Evolutionary conservation across 2,888 invertebrate genomes (phyloP), one percentile per base, ranked within the genome.

Genomic region (Caenorhabditis doughertyi): DNA sequence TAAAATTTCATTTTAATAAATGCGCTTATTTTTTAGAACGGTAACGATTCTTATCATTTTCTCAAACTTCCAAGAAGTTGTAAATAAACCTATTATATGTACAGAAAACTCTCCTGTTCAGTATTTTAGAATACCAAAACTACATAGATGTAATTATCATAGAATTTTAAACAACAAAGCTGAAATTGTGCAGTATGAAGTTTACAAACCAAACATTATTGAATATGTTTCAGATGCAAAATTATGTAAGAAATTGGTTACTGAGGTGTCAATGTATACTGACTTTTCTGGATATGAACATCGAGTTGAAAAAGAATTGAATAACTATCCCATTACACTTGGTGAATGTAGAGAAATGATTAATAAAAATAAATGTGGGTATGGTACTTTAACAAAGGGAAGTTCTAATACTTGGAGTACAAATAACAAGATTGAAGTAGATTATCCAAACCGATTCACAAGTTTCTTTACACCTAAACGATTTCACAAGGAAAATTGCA

Each of bases 371-470:
- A 73, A 83, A 60, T 86, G 86, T 80, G 79, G 71, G 11, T 86
- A 76, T 67, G 86, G 86, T 44, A 83, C 29, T 4, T 84, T 29
- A 32, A 56, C 18, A 23, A 79, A 86, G 58, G 60, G 81, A 55
- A 64, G 9, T 4, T 39, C 70, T 27, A 74, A 64, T 42, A 62
- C 53, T 16, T 87, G 55, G 56, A 60, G 44, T 64, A 87, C 85
- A n/a, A 88, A 81, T 73, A 87, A 87, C 79, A 88, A 87, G 81
- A 60, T 87, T 29, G 35, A 80, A 25, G 72, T 35, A 60, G 85
- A 87, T 39, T 87, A 85, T 87, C 86, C 86, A 3, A 86, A 86
- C 80, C 16, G 86, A 85, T 87, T 86, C 53, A 83, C 86, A 42
- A 86, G 86, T 62, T 62, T 86, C 0, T 85, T 86, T 39, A 47